Evolutionary conservation across 1,140 invertebrate species (phyloP), one percentile per base, ranked within the genome.

Genomic region (Bathynomus jamesi): DNA sequence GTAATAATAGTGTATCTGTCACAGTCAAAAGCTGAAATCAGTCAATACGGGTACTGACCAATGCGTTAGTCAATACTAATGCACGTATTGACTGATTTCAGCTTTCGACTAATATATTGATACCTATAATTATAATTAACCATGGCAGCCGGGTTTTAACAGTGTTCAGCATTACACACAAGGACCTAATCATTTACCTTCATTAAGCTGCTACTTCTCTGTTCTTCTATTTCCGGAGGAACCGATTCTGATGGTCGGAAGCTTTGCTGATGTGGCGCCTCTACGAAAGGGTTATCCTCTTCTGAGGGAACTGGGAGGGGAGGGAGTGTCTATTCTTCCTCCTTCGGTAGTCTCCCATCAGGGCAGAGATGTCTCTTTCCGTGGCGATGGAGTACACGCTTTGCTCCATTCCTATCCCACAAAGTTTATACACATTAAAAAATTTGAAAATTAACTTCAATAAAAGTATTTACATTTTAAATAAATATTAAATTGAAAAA

Each of bases 191-290:
- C n/a, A 61, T 61, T 64, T 81, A 90, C 91, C 85, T 93, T 94
- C 68, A 88, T 87, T 61, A 93, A 89, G 70, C 91, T 92, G 24
- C 86, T 85, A 67, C 87, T 87, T 73, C 89, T 86, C 81, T 93
- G 90, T 73, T 88, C 87, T 78, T 91, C 89, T 28, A 90, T 88
- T 79, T 92, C 90, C 4, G 88, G 87, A 7, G 86, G 85, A 60
- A 85, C 82, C 53, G 85, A 72, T 24, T 73, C 70, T 30, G 65
- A 28, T 4, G 75, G 72, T 62, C 66, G 61, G 21, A 62, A 28
- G 21, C 40, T 53, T 5, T 53, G 40, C 72, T 21, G 61, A 3
- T 32, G 71, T 24, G 77, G 53, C 62, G 60, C 61, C 62, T 69
- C 46, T 72, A 67, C 40, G 29, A 69, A 70, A n/a, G 71, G 71